phyloP scores from a whole-genome alignment of 2,113 vertebrate genomes.

The Brachyhypopomus gauderio region DNA sequence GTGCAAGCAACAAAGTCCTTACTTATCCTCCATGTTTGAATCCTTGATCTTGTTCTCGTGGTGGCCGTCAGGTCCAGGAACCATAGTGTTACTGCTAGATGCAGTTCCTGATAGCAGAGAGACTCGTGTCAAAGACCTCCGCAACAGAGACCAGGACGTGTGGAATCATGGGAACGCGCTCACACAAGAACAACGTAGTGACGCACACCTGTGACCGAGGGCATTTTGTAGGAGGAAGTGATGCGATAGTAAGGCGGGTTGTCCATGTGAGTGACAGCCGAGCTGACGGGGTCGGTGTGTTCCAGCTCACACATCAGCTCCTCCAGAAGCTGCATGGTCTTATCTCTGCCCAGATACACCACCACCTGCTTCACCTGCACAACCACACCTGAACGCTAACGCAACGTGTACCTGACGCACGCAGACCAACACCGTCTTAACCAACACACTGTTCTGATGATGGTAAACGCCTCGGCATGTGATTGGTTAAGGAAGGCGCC shows the following conservation, averaged over 20 bases:
- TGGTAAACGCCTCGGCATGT: not conserved
- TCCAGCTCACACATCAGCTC: conserved; percentile 95
- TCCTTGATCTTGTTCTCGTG: conserved; percentile 90
- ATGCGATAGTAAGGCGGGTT: conserved; percentile 97
- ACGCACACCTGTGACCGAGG: conserved; percentile 94
- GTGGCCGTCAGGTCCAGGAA: conserved; percentile 87
- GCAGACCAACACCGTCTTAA: too few relatives aligned
- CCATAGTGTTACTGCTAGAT: conserved; percentile 99
- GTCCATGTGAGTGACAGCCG: conserved; percentile 96
- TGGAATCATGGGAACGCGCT: conserved; percentile 31
- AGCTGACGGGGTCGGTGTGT: conserved; percentile 90
- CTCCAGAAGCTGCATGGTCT: conserved; percentile 97
- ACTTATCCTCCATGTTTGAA: conserved; percentile 88
- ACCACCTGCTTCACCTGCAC: conserved; percentile 96
- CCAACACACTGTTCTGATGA: not conserved
- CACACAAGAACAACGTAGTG: not conserved
- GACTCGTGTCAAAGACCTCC: not conserved
- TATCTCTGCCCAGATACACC: conserved; percentile 97
- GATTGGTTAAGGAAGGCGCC: not conserved
- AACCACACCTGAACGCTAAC: not conserved
- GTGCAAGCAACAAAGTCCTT: too few relatives aligned
- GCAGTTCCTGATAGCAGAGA: conserved; percentile 82
- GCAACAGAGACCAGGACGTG: not conserved
- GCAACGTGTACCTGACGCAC: not conserved
- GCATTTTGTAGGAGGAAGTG: conserved; percentile 94